A percentile compares a stretch with the other conserved stretches of the same genome.
Evolutionary conservation across 2,113 vertebrate genomes (phyloP).

Genomic region (Psittacara wagleri): DNA sequence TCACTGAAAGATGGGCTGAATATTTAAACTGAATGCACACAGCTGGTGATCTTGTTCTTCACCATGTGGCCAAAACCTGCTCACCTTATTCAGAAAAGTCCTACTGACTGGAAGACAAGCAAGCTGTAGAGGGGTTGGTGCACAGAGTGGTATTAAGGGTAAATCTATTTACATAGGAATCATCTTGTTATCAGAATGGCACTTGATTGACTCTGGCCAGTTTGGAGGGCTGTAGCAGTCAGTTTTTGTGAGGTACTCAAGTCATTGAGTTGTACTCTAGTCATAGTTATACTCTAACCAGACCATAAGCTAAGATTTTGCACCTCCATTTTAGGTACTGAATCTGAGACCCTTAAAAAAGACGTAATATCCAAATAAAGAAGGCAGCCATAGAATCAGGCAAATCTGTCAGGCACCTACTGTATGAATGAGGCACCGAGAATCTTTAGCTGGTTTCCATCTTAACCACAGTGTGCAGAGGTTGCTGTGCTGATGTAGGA

Average conservation of each 20-base stretch:
- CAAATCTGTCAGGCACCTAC: background rate
- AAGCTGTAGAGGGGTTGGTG: background rate
- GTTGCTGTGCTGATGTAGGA: background rate
- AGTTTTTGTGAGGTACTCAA: background rate
- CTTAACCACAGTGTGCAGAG: no score
- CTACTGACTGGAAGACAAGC: background rate
- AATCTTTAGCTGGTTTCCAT: background rate
- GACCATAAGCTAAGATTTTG: background rate
- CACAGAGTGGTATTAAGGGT: background rate
- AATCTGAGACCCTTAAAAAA: background rate
- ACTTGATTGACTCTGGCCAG: background rate
- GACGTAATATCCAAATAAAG: background rate
- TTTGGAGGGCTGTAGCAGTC: background rate
- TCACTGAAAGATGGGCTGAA: constrained; percentile 20
- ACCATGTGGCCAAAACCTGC: background rate
- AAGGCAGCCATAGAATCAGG: background rate
- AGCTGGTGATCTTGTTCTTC: background rate
- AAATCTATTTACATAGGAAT: background rate
- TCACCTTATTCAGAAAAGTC: background rate
- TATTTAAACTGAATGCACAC: constrained; percentile 9
- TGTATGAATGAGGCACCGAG: background rate
- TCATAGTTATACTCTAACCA: background rate
- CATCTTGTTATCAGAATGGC: background rate
- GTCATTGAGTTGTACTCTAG: background rate
- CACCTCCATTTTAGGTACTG: background rate